Conservation (phyloP, 2,113 vertebrate species). For the Orientallactaga bullata region DNA sequence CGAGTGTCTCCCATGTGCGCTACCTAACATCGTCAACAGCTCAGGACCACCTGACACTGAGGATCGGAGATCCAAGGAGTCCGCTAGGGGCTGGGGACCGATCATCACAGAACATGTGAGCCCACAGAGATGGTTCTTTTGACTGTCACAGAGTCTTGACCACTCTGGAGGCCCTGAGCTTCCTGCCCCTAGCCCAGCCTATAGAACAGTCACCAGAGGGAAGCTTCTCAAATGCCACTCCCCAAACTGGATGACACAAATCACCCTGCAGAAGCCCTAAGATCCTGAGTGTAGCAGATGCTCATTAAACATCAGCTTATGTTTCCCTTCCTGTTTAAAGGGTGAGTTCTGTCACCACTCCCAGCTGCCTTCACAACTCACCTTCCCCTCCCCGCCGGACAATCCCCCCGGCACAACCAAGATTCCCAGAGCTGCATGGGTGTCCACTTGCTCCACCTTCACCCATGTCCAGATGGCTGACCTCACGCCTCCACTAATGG, state of each 20-base stretch:
- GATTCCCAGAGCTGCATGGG: background rate
- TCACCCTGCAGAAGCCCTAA: background rate
- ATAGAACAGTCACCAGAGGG: background rate
- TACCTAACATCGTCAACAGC: background rate
- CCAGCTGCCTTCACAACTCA: background rate
- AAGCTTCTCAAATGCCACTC: background rate
- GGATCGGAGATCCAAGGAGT: background rate
- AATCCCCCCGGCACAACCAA: background rate
- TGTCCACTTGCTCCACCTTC: background rate
- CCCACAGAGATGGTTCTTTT: background rate
- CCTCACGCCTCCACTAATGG: background rate
- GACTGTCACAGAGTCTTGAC: background rate
- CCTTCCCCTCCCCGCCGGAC: rapidly evolving
- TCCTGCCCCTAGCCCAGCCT: background rate
- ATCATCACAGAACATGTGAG: background rate
- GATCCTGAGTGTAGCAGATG: background rate
- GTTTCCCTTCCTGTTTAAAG: background rate
- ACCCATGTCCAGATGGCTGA: background rate
- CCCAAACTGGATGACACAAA: background rate
- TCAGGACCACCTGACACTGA: background rate
- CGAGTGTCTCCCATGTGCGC: background rate
- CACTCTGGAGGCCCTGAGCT: background rate
- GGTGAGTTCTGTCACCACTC: background rate
- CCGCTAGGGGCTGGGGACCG: background rate
- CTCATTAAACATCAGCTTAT: background rate